phyloP scores from a whole-genome alignment of 2,888 invertebrate species.

The Limnephilus marmoratus region DNA sequence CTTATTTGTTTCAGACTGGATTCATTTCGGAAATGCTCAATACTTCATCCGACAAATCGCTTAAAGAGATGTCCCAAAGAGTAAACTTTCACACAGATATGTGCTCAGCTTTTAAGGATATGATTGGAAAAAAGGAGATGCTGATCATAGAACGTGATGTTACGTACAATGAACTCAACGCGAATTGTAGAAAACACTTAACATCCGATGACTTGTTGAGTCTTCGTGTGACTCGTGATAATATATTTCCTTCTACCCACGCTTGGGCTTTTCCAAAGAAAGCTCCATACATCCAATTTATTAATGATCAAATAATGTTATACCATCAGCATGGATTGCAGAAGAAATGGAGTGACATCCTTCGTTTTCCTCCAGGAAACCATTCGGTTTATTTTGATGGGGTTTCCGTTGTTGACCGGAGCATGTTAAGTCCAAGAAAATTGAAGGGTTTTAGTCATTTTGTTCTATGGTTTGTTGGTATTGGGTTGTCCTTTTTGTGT shows the following conservation, averaged over 20 bases:
- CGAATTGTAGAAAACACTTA: not conserved
- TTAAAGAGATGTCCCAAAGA: slow-evolving; percentile 1
- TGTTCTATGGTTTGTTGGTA: slow-evolving; percentile 5
- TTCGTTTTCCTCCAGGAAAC: not conserved
- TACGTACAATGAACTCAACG: not conserved
- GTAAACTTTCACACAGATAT: not conserved
- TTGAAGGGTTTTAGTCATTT: not conserved
- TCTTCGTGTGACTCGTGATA: slow-evolving; percentile 8
- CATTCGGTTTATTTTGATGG: slow-evolving; percentile 7
- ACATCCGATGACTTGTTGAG: not conserved
- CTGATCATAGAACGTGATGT: not conserved
- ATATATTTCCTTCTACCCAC: slow-evolving; percentile 16
- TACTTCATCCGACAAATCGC: not conserved
- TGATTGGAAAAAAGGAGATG: not conserved
- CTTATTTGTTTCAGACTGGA: slow-evolving; percentile 27
- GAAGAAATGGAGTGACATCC: not conserved
- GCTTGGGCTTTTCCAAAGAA: slow-evolving; percentile 19
- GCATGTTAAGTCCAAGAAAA: not conserved
- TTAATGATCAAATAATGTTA: not conserved
- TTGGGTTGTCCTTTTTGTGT: not conserved
- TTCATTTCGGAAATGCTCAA: slow-evolving; percentile 5
- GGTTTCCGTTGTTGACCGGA: not conserved
- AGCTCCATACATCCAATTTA: not conserved
- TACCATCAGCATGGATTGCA: slow-evolving; percentile 22
- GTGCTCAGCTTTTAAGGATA: slow-evolving; percentile 9